Conservation (phyloP, 2,888 invertebrate genomes). For the Heteromyza rotundicornis region DNA sequence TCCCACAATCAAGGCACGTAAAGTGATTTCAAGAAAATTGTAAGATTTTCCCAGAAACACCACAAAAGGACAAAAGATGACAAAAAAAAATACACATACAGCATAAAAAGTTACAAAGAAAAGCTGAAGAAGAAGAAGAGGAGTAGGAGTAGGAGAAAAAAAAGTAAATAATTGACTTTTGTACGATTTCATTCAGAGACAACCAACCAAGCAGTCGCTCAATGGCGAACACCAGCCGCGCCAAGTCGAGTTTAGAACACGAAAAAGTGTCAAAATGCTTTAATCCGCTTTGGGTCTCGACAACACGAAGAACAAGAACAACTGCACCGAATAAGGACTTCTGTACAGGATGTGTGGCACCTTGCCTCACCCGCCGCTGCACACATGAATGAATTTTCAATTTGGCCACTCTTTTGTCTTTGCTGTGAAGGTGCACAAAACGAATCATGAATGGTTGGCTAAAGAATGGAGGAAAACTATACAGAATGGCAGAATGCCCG, state of each 20-base stretch:
- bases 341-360: slow-evolving; percentile 41
- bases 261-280: slow-evolving; percentile 56
- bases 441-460: no score
- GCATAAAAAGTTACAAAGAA: slow-evolving; percentile 42
- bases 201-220: slow-evolving; percentile 33
- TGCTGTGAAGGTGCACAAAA: no score
- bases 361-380: slow-evolving; percentile 17
- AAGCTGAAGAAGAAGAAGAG: slow-evolving; percentile 20
- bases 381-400: slow-evolving; percentile 52
- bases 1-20: background rate
- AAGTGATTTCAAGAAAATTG: background rate
- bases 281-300: slow-evolving; percentile 57
- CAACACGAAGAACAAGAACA: background rate
- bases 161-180: slow-evolving; percentile 58
- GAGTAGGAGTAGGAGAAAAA: slow-evolving; percentile 31
- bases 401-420: no score
- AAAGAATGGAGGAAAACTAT: no score
- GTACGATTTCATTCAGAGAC: slow-evolving; percentile 35
- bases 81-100: slow-evolving; percentile 23
- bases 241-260: slow-evolving; percentile 38
- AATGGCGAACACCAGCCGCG: slow-evolving; percentile 42
- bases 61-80: background rate
- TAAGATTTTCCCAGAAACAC: background rate
- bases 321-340: slow-evolving; percentile 14
- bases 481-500: slow-evolving; percentile 33